Percentiles rank a stretch among this genome's conserved stretches.
phyloP scores from a whole-genome alignment of 64 coral and sea anemone species.

The Porites lutea region DNA sequence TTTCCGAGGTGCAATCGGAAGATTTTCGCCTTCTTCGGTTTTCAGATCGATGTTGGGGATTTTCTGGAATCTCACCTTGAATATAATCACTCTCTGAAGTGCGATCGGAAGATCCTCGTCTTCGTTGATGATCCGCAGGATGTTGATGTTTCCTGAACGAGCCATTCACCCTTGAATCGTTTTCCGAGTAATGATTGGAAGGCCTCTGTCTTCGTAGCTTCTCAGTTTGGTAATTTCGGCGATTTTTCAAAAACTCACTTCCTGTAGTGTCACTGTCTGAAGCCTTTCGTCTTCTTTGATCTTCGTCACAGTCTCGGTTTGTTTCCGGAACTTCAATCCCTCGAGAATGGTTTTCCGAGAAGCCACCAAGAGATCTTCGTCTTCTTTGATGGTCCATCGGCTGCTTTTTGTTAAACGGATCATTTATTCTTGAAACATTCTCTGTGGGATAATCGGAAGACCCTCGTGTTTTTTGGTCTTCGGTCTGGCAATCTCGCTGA shows the following conservation, averaged over 20 bases:
- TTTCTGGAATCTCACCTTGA: not conserved
- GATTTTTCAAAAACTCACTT: not conserved
- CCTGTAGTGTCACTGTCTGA: not conserved
- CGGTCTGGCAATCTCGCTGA: too few relatives aligned
- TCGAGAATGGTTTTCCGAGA: not conserved
- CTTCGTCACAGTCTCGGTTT: too few relatives aligned
- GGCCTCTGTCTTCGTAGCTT: not conserved
- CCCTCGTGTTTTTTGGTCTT: not conserved
- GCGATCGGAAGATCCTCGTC: not conserved
- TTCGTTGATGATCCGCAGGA: not conserved
- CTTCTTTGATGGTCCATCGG: not conserved
- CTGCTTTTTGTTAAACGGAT: not conserved
- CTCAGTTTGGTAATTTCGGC: too few relatives aligned
- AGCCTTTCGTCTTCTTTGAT: not conserved
- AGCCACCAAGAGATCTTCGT: not conserved
- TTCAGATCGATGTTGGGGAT: not conserved
- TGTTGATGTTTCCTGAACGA: not conserved
- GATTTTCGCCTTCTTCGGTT: slow-evolving; percentile 4
- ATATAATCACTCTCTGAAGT: not conserved
- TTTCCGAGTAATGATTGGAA: not conserved
- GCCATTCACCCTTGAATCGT: not conserved
- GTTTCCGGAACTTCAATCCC: not conserved
- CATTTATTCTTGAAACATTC: not conserved
- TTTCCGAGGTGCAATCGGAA: not conserved
- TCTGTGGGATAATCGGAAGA: not conserved